Percentiles rank a stretch among this genome's conserved stretches.
Conservation (phyloP, 2,888 invertebrate species). For the Pegoplata infirma region DNA sequence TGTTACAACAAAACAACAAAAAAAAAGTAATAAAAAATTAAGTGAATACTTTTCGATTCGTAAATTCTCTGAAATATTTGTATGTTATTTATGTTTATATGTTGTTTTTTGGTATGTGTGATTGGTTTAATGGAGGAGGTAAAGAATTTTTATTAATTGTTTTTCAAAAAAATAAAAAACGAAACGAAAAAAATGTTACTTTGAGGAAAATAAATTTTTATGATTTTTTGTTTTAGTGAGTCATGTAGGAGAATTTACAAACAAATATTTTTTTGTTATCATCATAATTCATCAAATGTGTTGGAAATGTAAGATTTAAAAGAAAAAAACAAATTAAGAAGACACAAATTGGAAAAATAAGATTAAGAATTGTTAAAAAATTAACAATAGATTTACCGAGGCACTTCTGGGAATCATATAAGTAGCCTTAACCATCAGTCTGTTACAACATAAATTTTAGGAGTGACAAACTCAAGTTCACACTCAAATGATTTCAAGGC, state of each 20-base stretch:
- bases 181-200: not conserved
- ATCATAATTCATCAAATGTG: not conserved
- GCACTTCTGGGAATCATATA: no score
- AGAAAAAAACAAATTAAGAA: not conserved
- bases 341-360: no score
- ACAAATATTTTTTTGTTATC: not conserved
- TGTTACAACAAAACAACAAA: not conserved
- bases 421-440: no score
- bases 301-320: not conserved
- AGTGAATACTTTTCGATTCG: not conserved
- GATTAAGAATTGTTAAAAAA: no score
- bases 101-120: not conserved
- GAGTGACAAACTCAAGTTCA: no score
- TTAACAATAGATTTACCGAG: no score
- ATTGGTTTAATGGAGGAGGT: not conserved
- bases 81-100: not conserved
- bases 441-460: no score
- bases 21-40: not conserved
- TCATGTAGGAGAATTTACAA: not conserved
- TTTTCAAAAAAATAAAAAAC: not conserved
- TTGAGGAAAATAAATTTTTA: not conserved
- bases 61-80: not conserved
- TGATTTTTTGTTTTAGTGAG: not conserved
- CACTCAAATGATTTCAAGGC: no score
- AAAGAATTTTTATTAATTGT: not conserved